Base-by-base conservation (phyloP, 2,797 vertebrate genomes). In the Rachycentron canadum region DNA sequence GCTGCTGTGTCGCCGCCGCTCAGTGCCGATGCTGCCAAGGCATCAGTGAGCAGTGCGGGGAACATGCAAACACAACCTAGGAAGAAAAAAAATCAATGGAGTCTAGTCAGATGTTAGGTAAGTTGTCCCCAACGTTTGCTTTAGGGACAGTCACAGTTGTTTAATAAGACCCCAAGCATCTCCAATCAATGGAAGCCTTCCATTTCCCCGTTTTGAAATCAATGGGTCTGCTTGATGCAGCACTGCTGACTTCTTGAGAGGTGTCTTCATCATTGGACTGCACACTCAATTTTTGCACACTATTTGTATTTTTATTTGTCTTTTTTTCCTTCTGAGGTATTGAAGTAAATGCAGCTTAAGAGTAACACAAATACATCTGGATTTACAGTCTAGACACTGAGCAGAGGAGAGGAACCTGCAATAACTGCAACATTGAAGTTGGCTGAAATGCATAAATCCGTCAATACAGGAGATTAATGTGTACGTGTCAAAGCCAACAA, bases 91-190 rank as follows among this genome's bases (percentile, higher is more conserved):
- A 94, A 96, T 96, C 95, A 85, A 95, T 96, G 88, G 68, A 79
- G 91, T 91, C 91, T 92, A 93, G 91, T 93, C 91, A 92, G 92
- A 93, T 91, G 93, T 88, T 93, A 93, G 92, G 93, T 91, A 91
- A 93, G 89, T 93, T 89, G 91, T 93, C 90, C 89, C 85, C 76
- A 53, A 89, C 85, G 85, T 91, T 92, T 92, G 91, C 92, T 91
- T 91, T 81, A 86, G 91, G 94, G 93, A 93, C 93, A 79, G 88
- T 81, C 83, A 69, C 92, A 85, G 91, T 93, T 93, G 93, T 95
- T 95, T 95, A 96, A 95, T 95, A 95, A 95, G 95, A 95, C 93
- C 93, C 92, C 60, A 83, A 88, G 87, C 89, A 90, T 91, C 87
- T 89, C 75, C 83, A 82, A 95, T 96, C 95, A 95, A 95, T 96